Percentiles rank a stretch among this genome's conserved stretches.
phyloP scores from a whole-genome alignment of 2,888 invertebrate species.

The Drosophila kambysellisi region DNA sequence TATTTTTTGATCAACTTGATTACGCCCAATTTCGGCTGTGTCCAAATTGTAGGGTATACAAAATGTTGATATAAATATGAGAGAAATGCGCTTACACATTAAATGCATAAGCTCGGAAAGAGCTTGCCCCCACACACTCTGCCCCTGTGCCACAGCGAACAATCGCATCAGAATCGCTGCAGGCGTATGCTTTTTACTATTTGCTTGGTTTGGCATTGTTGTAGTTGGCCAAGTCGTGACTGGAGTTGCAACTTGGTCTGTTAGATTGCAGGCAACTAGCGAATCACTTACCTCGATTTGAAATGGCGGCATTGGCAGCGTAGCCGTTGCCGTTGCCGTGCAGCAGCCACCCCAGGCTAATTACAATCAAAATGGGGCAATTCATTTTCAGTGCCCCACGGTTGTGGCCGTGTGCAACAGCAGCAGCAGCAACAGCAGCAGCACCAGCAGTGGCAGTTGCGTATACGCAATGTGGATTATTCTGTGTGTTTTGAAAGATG shows the following conservation, averaged over 20 bases:
- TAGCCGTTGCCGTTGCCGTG: conserved; percentile 80
- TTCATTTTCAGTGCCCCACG: conserved; percentile 76
- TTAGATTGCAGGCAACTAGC: conserved; percentile 3
- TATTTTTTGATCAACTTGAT: too few relatives aligned
- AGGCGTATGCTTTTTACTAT: conserved; percentile 9
- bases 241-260: conserved; percentile 23
- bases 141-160: background rate
- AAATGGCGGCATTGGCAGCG: conserved; percentile 83
- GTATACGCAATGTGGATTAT: conserved; percentile 43
- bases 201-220: conserved; percentile 20
- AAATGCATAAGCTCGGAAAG: conserved; percentile 33
- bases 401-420: conserved; percentile 32
- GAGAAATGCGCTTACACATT: conserved; percentile 32
- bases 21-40: background rate
- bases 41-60: conserved; percentile 3
- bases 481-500: conserved; percentile 12
- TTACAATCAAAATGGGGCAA: conserved; percentile 84
- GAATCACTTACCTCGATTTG: conserved; percentile 84
- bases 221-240: conserved; percentile 27
- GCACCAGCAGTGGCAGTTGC: conserved; percentile 4
- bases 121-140: background rate
- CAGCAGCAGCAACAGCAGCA: conserved; percentile 6
- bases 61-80: conserved; percentile 47
- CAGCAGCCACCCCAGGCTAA: conserved; percentile 84
- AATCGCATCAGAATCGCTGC: conserved; percentile 20